phyloP scores from a whole-genome alignment of 2,888 invertebrate species.

The Adineta ricciae region DNA sequence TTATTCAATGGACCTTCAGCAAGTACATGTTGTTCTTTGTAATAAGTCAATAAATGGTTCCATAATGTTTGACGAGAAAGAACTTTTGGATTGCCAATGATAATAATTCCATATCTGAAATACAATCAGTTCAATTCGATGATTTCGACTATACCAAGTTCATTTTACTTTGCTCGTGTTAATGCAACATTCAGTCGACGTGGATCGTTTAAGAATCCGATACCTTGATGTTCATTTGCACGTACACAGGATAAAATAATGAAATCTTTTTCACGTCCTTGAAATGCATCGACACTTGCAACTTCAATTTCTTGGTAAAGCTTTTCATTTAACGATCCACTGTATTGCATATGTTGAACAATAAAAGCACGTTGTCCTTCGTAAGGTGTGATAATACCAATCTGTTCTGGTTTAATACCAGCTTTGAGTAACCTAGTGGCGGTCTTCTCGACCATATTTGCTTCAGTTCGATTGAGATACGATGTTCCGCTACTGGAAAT shows the following conservation, averaged over 20 bases:
- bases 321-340: constrained; percentile 87
- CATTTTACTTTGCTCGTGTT: constrained; percentile 72
- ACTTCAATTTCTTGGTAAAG: constrained; percentile 92
- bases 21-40: constrained; percentile 88
- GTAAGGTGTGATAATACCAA: constrained; percentile 90
- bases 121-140: constrained; percentile 13
- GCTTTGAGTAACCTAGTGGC: constrained; percentile 84
- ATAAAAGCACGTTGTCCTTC: constrained; percentile 94
- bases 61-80: constrained; percentile 92
- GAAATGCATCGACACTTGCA: constrained; percentile 97
- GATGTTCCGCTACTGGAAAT: constrained; percentile 97
- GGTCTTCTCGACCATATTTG: constrained; percentile 93
- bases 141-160: not conserved
- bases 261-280: constrained; percentile 94
- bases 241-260: constrained; percentile 98
- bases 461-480: constrained; percentile 92
- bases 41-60: constrained; percentile 92
- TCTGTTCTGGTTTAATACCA: constrained; percentile 91
- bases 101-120: constrained; percentile 75
- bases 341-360: constrained; percentile 95
- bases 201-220: constrained; percentile 95
- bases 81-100: constrained; percentile 97
- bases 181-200: constrained; percentile 91
- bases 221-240: constrained; percentile 94
- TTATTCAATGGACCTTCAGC: constrained; percentile 96